Evolutionary conservation across 2,888 invertebrate genomes (phyloP).

Genomic region (Tuta absoluta): DNA sequence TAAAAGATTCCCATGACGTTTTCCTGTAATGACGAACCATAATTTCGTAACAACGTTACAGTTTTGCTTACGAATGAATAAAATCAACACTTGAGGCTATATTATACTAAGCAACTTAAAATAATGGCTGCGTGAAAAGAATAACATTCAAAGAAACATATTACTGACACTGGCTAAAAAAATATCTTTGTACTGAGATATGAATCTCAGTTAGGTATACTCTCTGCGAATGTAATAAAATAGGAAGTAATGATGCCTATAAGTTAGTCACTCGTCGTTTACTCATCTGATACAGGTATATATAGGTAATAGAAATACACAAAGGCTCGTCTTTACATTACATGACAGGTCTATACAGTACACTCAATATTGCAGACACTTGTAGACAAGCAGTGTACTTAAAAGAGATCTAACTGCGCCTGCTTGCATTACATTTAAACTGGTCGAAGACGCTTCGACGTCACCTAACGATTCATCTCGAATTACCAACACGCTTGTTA

Average conservation of each 20-base stretch:
- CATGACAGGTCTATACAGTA: neutral
- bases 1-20: slow-evolving; percentile 16
- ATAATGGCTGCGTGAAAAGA: neutral
- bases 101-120: neutral
- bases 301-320: neutral
- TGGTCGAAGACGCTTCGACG: slow-evolving; percentile 28
- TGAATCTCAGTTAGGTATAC: slow-evolving; percentile 22
- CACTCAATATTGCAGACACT: neutral
- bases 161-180: slow-evolving; percentile 22
- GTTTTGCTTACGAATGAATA: neutral
- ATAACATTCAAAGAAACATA: neutral
- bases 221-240: slow-evolving; percentile 27
- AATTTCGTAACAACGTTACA: neutral
- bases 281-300: neutral
- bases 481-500: slow-evolving; percentile 47
- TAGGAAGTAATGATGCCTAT: slow-evolving; percentile 31
- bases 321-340: neutral
- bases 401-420: neutral
- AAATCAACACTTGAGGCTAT: neutral
- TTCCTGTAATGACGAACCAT: neutral
- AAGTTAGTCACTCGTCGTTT: slow-evolving; percentile 25
- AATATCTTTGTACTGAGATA: too few relatives aligned
- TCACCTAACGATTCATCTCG: slow-evolving; percentile 45
- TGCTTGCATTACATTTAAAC: slow-evolving; percentile 23
- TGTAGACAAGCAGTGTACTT: neutral